Base-by-base conservation (phyloP, 2,797 vertebrate species). In the Sternotherus odoratus region DNA sequence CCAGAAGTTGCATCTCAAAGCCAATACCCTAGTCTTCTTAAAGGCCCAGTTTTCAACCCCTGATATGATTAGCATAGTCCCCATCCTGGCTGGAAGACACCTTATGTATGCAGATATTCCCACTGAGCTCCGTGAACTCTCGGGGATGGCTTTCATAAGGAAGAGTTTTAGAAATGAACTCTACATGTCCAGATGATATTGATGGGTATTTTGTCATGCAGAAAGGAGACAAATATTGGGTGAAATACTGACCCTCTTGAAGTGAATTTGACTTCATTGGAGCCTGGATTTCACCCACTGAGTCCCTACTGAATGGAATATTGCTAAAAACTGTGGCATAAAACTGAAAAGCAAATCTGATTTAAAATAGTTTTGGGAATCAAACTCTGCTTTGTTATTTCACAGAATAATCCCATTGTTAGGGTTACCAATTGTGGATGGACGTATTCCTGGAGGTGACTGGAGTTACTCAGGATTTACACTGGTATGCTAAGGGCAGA, bases 401-500 rank as follows among this genome's bases (percentile, higher is more conserved):
- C 10, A 4, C 39, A 75, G 75, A 94, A 36, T 2, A 15, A 3
- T 9, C 12, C 11, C 4, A 4, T 16, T 7, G 30, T 87, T 53
- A 53, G 23, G 9, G 23, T 24, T 53, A 19, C 9, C 53, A 53
- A 4, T 53, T 53, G 23, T 53, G 53, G 21, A 10, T 53, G 53
- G 53, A 24, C 23, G 51, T 53, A 53, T 53, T 53, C 53, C 53
- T 24, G 53, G 53, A 53, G 21, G 23, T 80, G 8, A 21, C 17
- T 17, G 8, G 17, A 33, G 28, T 83, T 82, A 87, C 53, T 53
- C 81, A 74, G 26, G 8, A 23, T 90, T 94, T 74, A 1, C 15
- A 16, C 28, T 91, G 88, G 74, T 46, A 66, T 43, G 82, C 57
- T 72, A 77, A 78, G 72, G 48, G 66, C 75, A 66, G 83, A 49